Evolutionary conservation across 1,140 invertebrate species (phyloP), one percentile per base, ranked within the genome.

Genomic region (Drosophila takahashii): DNA sequence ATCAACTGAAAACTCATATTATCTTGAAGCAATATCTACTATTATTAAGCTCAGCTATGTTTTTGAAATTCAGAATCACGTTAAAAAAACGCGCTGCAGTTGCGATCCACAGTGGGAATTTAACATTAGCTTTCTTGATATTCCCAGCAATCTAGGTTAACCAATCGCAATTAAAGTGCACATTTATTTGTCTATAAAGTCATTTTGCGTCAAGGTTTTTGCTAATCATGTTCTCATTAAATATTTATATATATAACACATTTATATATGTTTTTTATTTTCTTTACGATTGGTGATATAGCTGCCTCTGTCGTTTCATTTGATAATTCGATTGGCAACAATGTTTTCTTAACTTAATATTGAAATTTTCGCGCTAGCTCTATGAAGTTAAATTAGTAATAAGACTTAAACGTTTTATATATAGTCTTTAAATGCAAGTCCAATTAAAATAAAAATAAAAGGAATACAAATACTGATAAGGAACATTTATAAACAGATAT

Each of bases 171-270:
- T 37, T 16, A 37, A 22, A 42, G 10, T 69, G 41, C 44, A 70
- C 18, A 60, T 37, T 39, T 54, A 54, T 48, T 53, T 58, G 67
- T 54, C 59, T 69, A 57, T 26, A 27, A 50, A 58, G 44, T 45
- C 52, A 51, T 53, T 41, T 52, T 59, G 37, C 69, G 36, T 62
- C 81, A 81, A 87, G 84, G 83, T 83, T 87, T 61, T 69, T 65
- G 72, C 64, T 87, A 79, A 79, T 86, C 83, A 72, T 67, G 84
- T 53, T 54, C 83, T 54, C 83, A 83, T 83, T 87, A 58, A 77
- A 67, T 76, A 72, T 87, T 47, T 72, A 76, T 81, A 76, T 65
- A 59, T 60, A 58, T 74, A 54, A n/a, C n/a, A n/a, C n/a, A n/a
- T n/a, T n/a, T n/a, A 54, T 22, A 11, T 36, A 16, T 16, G n/a